Percentiles rank a stretch among this genome's conserved stretches.
phyloP scores from a whole-genome alignment of 2,888 invertebrate genomes.

The Erynnis tages region DNA sequence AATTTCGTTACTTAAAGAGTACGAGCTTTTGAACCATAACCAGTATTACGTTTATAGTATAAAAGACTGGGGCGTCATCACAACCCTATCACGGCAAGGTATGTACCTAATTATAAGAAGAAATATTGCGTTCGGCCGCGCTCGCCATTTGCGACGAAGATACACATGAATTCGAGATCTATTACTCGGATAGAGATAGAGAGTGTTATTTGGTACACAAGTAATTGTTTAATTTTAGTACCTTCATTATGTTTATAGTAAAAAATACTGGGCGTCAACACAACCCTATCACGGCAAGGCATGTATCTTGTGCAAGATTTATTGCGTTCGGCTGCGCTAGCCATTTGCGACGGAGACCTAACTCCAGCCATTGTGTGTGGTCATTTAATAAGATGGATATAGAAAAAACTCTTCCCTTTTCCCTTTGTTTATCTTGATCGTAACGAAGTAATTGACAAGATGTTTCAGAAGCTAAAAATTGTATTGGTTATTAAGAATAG shows the following conservation, averaged over 20 bases:
- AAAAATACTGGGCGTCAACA: conserved; percentile 16
- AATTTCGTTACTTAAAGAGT: no score
- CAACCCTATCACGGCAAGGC: conserved; percentile 20
- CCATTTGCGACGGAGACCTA: conserved; percentile 5
- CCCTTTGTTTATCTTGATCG: no score
- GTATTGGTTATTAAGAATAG: no score
- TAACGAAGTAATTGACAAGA: no score
- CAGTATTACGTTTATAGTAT: neutral
- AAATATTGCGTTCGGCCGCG: conserved; percentile 29
- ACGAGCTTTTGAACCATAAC: no score
- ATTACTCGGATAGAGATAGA: no score
- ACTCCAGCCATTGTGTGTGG: neutral
- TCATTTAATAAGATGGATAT: no score
- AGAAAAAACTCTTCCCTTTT: no score
- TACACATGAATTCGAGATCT: no score
- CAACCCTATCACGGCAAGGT: conserved; percentile 19
- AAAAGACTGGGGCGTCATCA: conserved; percentile 21
- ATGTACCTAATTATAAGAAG: conserved; percentile 31
- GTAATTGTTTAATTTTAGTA: no score
- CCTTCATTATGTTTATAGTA: neutral
- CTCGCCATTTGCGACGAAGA: conserved; percentile 12
- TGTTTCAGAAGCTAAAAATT: no score
- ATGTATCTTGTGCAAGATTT: conserved; percentile 33
- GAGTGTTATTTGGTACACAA: no score
- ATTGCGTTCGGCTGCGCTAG: conserved; percentile 24